Evolutionary conservation across 2,797 vertebrate species (phyloP).

Genomic region (Miichthys miiuy): DNA sequence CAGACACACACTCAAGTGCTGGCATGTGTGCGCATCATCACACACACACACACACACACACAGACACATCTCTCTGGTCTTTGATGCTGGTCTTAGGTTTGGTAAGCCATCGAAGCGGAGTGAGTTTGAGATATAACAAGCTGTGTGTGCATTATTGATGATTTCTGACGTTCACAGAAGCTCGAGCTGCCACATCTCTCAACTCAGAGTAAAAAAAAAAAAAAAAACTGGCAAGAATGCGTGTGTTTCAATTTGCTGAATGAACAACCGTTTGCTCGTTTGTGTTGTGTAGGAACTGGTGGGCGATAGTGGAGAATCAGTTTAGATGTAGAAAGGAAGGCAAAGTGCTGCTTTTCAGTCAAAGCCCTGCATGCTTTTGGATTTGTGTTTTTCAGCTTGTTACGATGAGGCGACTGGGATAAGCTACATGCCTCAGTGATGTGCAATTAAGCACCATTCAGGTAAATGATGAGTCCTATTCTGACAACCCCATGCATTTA

Average conservation of each 20-base stretch:
- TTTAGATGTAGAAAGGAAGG: slow-evolving; percentile 20
- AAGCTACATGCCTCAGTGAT: slow-evolving; percentile 33
- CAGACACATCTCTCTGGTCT: slow-evolving; percentile 44
- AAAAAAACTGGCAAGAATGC: slow-evolving; percentile 28
- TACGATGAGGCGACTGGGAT: slow-evolving; percentile 39
- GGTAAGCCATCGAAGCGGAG: slow-evolving; percentile 69
- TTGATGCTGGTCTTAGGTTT: slow-evolving; percentile 73
- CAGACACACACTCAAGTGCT: slow-evolving; percentile 36
- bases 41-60: slow-evolving; percentile 26
- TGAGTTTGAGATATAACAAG: slow-evolving; percentile 79
- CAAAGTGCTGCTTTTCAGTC: slow-evolving; percentile 15
- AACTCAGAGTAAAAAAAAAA: slow-evolving; percentile 29
- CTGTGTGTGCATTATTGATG: slow-evolving; percentile 83
- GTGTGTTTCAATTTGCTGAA: slow-evolving; percentile 56
- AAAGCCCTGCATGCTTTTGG: slow-evolving; percentile 13
- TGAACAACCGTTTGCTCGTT: slow-evolving; percentile 45
- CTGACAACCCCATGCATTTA: slow-evolving; percentile 51
- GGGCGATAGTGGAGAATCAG: slow-evolving; percentile 36
- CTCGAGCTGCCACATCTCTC: slow-evolving; percentile 64
- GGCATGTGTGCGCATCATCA: slow-evolving; percentile 24
- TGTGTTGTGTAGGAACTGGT: slow-evolving; percentile 45
- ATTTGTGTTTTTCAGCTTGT: slow-evolving; percentile 24
- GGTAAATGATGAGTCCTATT: slow-evolving; percentile 61
- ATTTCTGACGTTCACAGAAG: slow-evolving; percentile 69
- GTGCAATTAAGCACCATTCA: slow-evolving; percentile 71